phyloP scores from a whole-genome alignment of 2,797 vertebrate genomes.

The Eptatretus atami region DNA sequence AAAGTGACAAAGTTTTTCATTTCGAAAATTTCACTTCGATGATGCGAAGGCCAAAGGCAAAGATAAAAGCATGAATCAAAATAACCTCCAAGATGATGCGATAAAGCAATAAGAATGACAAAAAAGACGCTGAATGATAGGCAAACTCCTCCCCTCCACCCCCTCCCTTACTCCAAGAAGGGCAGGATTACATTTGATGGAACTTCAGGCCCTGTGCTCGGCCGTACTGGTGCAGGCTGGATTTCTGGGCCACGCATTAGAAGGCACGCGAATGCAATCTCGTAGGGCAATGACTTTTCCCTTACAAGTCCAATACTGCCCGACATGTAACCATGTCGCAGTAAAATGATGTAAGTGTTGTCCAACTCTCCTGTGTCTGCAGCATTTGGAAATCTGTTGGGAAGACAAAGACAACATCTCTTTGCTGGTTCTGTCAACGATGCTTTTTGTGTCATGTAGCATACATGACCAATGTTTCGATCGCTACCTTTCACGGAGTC shows the following conservation, averaged over 20 bases:
- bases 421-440: slow-evolving; percentile 4
- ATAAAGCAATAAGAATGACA: background rate
- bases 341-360: slow-evolving; percentile 95
- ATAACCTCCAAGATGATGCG: background rate
- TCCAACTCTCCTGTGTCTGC: slow-evolving; percentile 60
- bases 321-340: slow-evolving; percentile 95
- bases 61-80: slow-evolving; percentile 4
- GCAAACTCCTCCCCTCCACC: background rate
- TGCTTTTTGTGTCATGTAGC: background rate
- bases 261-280: slow-evolving; percentile 88
- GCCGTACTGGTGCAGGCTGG: slow-evolving; percentile 44
- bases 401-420: too few species aligned
- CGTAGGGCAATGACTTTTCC: slow-evolving; percentile 97
- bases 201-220: slow-evolving; percentile 9
- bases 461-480: accelerated
- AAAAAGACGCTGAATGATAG: background rate
- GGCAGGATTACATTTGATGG: background rate
- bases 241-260: slow-evolving; percentile 84
- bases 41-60: slow-evolving; percentile 6
- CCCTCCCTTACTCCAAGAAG: background rate
- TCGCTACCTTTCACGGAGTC: slow-evolving; percentile 53
- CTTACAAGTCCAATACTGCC: slow-evolving; percentile 92
- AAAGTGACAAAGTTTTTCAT: too few species aligned
- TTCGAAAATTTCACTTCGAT: too few species aligned
- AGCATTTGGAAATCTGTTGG: slow-evolving; percentile 47